These are phyloP conservation scores for Chaetorhynchus papuensis DNA, from an alignment of 2,113 vertebrate species.

Conservation along the genomic window DNA sequence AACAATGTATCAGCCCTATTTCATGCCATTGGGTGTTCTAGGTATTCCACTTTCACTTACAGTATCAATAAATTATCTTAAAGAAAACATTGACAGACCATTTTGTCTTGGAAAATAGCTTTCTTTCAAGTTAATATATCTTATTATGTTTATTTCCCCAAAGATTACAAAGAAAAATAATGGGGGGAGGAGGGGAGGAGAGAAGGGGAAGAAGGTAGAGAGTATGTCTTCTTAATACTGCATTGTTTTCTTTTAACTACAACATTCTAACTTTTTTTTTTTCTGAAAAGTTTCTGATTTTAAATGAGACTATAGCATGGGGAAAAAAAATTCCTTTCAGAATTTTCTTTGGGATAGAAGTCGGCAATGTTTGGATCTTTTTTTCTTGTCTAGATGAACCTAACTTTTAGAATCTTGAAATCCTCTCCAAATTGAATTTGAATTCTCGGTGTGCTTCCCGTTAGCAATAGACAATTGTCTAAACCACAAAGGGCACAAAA, in stretches of 20 bases:
- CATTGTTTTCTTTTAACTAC: background rate
- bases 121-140: background rate
- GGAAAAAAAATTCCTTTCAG: background rate
- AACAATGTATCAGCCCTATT: background rate
- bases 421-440: background rate
- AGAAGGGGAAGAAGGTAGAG: background rate
- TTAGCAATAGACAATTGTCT: background rate
- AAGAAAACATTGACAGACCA: background rate
- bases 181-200: fast-evolving
- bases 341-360: background rate
- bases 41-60: background rate
- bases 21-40: background rate
- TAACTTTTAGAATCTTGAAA: background rate
- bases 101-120: background rate
- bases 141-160: background rate
- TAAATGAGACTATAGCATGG: background rate
- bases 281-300: background rate
- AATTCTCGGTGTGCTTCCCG: background rate
- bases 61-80: background rate
- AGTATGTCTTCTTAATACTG: background rate
- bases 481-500: background rate
- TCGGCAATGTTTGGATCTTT: background rate
- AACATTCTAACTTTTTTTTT: background rate
- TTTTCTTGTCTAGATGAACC: background rate
- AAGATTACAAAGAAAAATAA: background rate